A percentile compares a stretch with the other conserved stretches of the same genome.
Conservation (phyloP, 1,140 invertebrate species). For the Matsumurasca onukii region DNA sequence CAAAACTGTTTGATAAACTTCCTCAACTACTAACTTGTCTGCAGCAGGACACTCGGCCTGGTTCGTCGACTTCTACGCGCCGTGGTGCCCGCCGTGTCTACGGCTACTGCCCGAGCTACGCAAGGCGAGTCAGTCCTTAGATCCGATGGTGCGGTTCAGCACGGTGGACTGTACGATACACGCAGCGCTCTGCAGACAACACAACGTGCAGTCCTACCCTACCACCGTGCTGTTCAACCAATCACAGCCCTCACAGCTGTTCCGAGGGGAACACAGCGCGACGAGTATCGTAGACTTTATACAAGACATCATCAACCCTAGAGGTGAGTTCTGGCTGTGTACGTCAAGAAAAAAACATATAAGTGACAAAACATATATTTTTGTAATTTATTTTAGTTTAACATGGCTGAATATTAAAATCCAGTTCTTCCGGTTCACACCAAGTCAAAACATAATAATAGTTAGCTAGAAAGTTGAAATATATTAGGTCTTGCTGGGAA, state of each 20-base stretch:
- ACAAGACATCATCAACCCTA: conserved; percentile 56
- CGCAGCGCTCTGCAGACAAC: conserved; percentile 54
- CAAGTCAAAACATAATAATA: no score
- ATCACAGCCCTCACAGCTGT: conserved; percentile 56
- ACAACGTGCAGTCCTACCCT: conserved; percentile 71
- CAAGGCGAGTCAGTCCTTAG: conserved; percentile 61
- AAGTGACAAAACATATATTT: no score
- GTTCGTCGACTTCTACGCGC: conserved; percentile 81
- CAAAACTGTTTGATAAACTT: no score
- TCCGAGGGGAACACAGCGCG: conserved; percentile 61
- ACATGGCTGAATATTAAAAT: no score
- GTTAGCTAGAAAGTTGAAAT: no score
- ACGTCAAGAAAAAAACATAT: no score
- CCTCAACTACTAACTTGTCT: no score
- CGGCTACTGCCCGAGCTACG: conserved; percentile 69
- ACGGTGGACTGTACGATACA: conserved; percentile 62
- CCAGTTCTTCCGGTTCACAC: no score
- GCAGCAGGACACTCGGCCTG: conserved; percentile 55
- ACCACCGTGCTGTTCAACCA: conserved; percentile 72
- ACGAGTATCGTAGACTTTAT: conserved; percentile 67
- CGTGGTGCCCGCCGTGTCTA: conserved; percentile 84
- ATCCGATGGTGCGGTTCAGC: conserved; percentile 61
- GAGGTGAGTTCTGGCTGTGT: conserved; percentile 47
- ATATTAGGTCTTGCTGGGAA: no score
- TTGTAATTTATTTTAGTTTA: no score